These are phyloP conservation scores for Parazoanthus atlanticus DNA, from an alignment of 92 coral and sea anemone species.

Conservation along the genomic window DNA sequence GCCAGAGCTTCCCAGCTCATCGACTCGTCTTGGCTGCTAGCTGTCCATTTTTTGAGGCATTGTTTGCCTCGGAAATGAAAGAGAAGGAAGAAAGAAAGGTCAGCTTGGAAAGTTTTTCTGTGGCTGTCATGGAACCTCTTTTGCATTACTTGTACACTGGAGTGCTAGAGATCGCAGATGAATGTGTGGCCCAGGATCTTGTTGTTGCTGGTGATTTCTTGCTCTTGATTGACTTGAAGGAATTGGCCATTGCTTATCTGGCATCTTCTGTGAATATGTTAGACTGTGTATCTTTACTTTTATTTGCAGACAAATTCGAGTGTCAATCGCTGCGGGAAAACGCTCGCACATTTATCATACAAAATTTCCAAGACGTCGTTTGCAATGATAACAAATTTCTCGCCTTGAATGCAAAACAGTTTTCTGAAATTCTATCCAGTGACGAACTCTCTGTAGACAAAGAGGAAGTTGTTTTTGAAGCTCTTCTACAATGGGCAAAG, in stretches of 20 bases:
- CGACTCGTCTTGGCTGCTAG: neutral
- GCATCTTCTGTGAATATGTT: no score
- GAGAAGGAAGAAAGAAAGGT: neutral
- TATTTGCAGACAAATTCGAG: neutral
- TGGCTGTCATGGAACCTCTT: neutral
- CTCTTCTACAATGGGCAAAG: no score
- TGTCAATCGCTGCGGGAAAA: neutral
- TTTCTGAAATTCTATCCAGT: neutral
- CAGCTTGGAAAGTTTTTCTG: neutral
- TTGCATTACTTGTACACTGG: neutral
- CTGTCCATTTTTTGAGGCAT: neutral
- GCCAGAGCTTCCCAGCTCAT: neutral
- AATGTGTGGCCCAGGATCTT: neutral
- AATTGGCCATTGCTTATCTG: neutral
- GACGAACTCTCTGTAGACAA: no score
- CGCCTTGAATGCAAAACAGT: neutral
- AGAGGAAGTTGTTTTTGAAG: no score
- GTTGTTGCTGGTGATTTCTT: neutral
- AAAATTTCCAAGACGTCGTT: neutral
- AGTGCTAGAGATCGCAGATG: neutral
- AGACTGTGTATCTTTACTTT: neutral
- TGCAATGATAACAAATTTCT: conserved; percentile 3
- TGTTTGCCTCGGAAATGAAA: neutral
- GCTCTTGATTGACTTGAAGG: conserved; percentile 9
- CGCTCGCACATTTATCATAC: neutral